A percentile compares a stretch with the other conserved stretches of the same genome.
These are phyloP conservation scores for Brotula barbata DNA, from an alignment of 2,797 vertebrate species.

Conservation along the genomic window DNA sequence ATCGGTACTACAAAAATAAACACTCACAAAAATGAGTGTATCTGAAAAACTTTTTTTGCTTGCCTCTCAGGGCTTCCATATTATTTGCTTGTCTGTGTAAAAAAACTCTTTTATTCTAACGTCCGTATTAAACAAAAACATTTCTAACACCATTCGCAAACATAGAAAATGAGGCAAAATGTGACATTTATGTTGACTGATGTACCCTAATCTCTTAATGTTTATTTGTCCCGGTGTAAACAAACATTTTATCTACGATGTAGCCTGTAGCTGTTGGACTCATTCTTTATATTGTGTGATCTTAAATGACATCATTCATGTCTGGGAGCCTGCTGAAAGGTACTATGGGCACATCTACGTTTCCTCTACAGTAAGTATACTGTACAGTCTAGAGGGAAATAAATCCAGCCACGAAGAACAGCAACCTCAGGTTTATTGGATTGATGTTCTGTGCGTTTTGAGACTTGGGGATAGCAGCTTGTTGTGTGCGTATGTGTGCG, in stretches of 20 bases:
- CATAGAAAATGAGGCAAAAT: too few relatives aligned
- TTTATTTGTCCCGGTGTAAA: background rate
- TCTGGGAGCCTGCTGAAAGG: conserved; percentile 25
- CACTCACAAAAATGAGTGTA: too few relatives aligned
- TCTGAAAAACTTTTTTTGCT: too few relatives aligned
- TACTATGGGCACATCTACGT: conserved; percentile 42
- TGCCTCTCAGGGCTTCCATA: too few relatives aligned
- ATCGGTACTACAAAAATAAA: too few relatives aligned
- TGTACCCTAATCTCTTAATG: background rate
- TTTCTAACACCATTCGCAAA: too few relatives aligned
- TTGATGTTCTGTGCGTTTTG: conserved; percentile 51
- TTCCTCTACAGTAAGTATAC: conserved; percentile 51
- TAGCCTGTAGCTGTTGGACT: conserved; percentile 1
- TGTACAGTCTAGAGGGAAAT: conserved; percentile 70
- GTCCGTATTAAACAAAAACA: too few relatives aligned
- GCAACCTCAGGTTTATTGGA: conserved; percentile 71
- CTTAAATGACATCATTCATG: conserved; percentile 45
- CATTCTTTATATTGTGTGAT: conserved; percentile 5
- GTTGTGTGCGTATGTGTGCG: conserved; percentile 1
- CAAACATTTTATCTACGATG: background rate
- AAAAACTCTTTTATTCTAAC: too few relatives aligned
- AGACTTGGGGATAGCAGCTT: conserved; percentile 38
- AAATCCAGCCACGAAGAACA: conserved; percentile 60
- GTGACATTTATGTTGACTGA: too few relatives aligned
- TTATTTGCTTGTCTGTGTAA: too few relatives aligned